Evolutionary conservation across 2,888 invertebrate genomes (phyloP), one percentile per base, ranked within the genome.

Genomic region (Drosophila longiperda): DNA sequence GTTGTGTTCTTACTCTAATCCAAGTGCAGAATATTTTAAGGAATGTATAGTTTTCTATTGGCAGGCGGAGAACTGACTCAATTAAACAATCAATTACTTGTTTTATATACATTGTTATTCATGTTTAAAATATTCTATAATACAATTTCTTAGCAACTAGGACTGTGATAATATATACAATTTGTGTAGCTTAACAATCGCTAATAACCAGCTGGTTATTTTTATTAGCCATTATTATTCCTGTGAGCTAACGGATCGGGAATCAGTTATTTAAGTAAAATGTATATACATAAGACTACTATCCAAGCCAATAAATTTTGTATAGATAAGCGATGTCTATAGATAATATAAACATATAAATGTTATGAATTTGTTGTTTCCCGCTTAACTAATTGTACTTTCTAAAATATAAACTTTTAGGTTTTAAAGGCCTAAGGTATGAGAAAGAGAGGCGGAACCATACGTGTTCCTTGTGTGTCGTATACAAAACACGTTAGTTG

Each of bases 391-490:
- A n/a, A 20, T 23, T 53, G 34, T 15, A 34, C 34, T 17, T 32
- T 53, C 53, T 53, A 34, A 20, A 7, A 20, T 45, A 48, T 42
- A 57, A 57, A 49, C 70, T 78, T 74, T 72, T 76, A 82, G 74
- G 68, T 70, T 54, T 12, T 59, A 63, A 73, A 71, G 79, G 75
- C 87, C 76, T 85, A 85, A 66, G 70, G 23, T 88, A 80, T 86
- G 78, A 85, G 83, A 29, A 29, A 45, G 45, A 80, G 64, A 59
- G 61, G 66, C 26, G 36, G 48, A 61, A 33, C 23, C 11, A 33
- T 45, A 20, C n/a, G 26, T 32, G 23, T 26, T 42, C n/a, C 17
- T 17, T 54, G 23, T 36, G 23, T n/a, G 11, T 12, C 26, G n/a
- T 26, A 53, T 23, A 23, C 15, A 45, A 23, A 23, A 45, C 45